Evolutionary conservation across 1,140 invertebrate species (phyloP), one percentile per base, ranked within the genome.

Genomic region (Drosophila nikananu): DNA sequence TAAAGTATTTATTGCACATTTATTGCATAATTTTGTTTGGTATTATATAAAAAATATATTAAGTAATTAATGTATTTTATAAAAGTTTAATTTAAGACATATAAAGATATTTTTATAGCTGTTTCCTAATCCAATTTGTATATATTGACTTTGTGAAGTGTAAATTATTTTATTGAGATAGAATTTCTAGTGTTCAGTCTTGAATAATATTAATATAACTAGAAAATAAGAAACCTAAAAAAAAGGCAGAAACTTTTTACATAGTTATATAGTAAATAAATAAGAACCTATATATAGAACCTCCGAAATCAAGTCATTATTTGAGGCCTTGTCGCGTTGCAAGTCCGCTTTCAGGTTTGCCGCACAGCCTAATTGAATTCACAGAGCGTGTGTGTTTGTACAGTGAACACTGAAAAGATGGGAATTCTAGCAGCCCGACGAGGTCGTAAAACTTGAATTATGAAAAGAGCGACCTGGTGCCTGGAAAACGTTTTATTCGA

Each of bases 401-500:
- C 49, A 42, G 51, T 61, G 42, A 74, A 64, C 54, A 74, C 68
- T 52, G 61, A 63, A 21, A 32, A 72, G 55, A 70, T 49, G 51
- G 55, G 44, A 49, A 78, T 39, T 41, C 62, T 41, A 52, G 86
- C 75, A 58, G 80, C 84, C 67, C 35, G 52, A 41, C 70, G 39
- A 61, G 44, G 12, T 19, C 46, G 37, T 72, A 52, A 72, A 70
- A 60, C 37, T 46, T 19, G 25, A 51, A 27, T 8, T 60, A 73
- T 42, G 23, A 41, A 44, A 37, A 30, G 63, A 30, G 63, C 7
- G 39, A 35, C 35, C 30, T 68, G 42, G 13, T 25, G 42, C 23
- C 61, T 30, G 42, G 58, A 80, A 83, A 89, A 76, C 76, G 76
- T 83, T 92, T 91, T 87, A 92, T 92, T 86, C 59, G 86, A 80